Percentiles rank a stretch among this genome's conserved stretches.
Conservation (phyloP, 2,797 vertebrate species). For the Karalla daura region DNA sequence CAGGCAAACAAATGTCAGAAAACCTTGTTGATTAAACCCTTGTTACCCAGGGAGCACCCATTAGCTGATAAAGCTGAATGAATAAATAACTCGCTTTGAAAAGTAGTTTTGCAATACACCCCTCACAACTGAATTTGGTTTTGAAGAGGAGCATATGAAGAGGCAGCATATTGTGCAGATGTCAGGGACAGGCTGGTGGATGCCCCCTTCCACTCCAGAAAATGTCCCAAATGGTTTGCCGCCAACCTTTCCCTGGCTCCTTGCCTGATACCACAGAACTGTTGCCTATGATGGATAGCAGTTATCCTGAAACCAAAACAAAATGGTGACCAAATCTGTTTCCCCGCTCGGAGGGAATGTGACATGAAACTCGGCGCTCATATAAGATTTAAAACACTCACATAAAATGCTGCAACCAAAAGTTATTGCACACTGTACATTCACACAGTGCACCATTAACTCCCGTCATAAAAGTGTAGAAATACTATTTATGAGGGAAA, state of each 20-base stretch:
- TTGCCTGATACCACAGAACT: slow-evolving; percentile 30
- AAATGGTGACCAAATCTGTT: slow-evolving; percentile 21
- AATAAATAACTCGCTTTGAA: background rate
- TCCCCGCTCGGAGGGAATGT: background rate
- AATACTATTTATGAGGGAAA: background rate
- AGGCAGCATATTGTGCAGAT: slow-evolving; percentile 40
- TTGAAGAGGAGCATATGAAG: slow-evolving; percentile 9
- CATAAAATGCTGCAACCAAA: background rate
- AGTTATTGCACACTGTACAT: too few relatives aligned
- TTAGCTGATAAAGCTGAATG: background rate
- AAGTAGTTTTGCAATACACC: background rate
- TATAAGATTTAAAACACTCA: too few relatives aligned
- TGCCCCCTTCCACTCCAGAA: slow-evolving; percentile 33
- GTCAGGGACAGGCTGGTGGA: slow-evolving; percentile 48
- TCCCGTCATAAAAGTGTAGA: background rate
- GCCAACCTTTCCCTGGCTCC: slow-evolving; percentile 48
- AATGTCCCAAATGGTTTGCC: slow-evolving; percentile 25
- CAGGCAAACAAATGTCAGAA: slow-evolving; percentile 8
- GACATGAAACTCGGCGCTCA: background rate
- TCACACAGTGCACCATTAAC: background rate
- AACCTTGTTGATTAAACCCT: slow-evolving; percentile 7
- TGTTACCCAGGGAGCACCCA: background rate
- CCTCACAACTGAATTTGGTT: slow-evolving; percentile 15
- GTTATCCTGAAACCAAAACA: slow-evolving; percentile 17
- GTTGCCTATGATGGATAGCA: slow-evolving; percentile 38